Evolutionary conservation across 2,113 vertebrate species (phyloP).

Genomic region (Erythrolamprus reginae): DNA sequence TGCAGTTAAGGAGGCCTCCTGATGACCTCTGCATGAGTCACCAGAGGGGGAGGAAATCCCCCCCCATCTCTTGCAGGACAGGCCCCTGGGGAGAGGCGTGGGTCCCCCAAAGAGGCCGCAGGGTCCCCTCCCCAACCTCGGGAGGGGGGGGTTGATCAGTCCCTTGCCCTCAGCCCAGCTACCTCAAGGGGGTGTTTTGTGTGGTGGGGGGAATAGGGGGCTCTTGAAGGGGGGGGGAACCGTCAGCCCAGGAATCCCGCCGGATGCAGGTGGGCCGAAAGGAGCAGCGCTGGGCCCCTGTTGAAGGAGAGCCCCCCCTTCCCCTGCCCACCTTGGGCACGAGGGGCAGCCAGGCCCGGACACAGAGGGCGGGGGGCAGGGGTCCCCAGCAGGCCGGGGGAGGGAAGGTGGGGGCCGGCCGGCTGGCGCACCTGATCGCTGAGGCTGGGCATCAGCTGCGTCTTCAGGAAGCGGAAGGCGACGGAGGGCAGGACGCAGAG

Average conservation of each 20-base stretch:
- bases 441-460: slow-evolving; percentile 73
- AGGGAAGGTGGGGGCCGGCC: not conserved
- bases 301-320: not conserved
- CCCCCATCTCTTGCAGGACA: too few species aligned
- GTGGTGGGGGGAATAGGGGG: too few species aligned
- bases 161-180: too few species aligned
- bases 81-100: too few species aligned
- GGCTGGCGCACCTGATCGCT: slow-evolving; percentile 88
- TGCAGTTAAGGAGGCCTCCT: too few species aligned
- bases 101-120: too few species aligned
- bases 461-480: slow-evolving; percentile 75
- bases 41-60: too few species aligned
- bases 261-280: not conserved
- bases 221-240: not conserved
- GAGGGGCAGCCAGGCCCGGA: not conserved
- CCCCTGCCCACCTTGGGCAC: not conserved
- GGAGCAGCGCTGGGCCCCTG: fast-evolving
- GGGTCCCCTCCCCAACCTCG: too few species aligned
- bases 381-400: not conserved
- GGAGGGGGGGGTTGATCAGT: too few species aligned
- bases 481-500: slow-evolving; percentile 82
- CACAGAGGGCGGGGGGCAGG: not conserved
- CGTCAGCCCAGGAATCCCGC: not conserved
- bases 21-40: too few species aligned
- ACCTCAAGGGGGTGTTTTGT: too few species aligned